Evolutionary conservation across 1,140 invertebrate genomes (phyloP).

Genomic region (Sycobia sp.): DNA sequence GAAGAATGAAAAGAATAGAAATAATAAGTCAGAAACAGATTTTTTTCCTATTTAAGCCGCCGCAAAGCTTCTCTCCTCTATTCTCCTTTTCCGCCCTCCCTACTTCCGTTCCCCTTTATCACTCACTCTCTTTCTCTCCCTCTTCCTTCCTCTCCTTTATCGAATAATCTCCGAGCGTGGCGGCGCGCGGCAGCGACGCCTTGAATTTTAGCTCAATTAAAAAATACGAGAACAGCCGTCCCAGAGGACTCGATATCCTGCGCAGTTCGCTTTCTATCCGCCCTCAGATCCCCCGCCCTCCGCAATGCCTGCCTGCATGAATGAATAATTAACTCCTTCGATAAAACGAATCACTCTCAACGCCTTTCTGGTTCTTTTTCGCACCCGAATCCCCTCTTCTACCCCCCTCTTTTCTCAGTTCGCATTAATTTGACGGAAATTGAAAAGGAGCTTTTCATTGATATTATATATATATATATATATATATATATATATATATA

Average conservation of each 20-base stretch:
- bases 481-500: not conserved
- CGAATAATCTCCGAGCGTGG: constrained; percentile 19
- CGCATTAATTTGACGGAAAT: constrained; percentile 32
- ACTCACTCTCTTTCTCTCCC: not conserved
- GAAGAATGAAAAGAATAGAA: too few species aligned
- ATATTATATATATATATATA: constrained; percentile 9
- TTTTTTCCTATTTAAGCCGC: too few species aligned
- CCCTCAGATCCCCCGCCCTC: too few species aligned
- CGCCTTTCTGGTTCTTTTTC: constrained; percentile 17
- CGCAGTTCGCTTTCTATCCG: too few species aligned
- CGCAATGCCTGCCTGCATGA: too few species aligned
- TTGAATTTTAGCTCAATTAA: constrained; percentile 36
- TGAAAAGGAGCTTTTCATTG: constrained; percentile 16
- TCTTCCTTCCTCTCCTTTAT: not conserved
- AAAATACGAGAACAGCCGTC: constrained; percentile 31
- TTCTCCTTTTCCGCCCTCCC: too few species aligned
- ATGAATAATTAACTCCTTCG: constrained; percentile 51
- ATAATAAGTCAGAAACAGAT: too few species aligned
- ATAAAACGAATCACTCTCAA: constrained; percentile 47
- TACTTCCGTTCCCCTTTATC: too few species aligned
- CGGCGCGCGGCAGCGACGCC: not conserved
- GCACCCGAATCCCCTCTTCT: constrained; percentile 10
- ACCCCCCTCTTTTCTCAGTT: constrained; percentile 17
- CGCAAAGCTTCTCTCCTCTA: not conserved
- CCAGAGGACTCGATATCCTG: constrained; percentile 27